Evolutionary conservation across 2,888 invertebrate genomes (phyloP), one percentile per base, ranked within the genome.

Genomic region (Agrochola litura): DNA sequence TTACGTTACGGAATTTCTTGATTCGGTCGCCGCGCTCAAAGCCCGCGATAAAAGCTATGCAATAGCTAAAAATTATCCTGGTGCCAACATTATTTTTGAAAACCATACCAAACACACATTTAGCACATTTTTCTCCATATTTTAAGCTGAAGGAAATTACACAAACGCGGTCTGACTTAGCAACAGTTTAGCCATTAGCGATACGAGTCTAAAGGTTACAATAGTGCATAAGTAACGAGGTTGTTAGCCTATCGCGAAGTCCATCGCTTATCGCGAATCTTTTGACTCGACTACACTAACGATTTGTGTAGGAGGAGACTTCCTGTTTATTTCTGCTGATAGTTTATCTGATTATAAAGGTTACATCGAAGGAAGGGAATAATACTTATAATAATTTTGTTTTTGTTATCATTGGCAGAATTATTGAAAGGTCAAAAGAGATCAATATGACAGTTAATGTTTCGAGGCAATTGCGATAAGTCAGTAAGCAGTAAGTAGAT

Each of bases 181-280:
- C 68, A 83, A 80, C 73, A 83, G 80, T 73, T 83, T 73, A 83
- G 80, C 82, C 80, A 77, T 83, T 81, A 81, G 72, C 49, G 73
- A 77, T 74, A 75, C 63, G 37, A 60, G 43, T 77, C 68, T 65
- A 72, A 81, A 81, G 74, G 73, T 77, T 77, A 71, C 58, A 60
- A 73, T 71, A 83, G 64, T 77, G 72, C 72, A 83, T 84, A 75
- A 83, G 84, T 78, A 77, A 78, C 78, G 68, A 81, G 78, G 71
- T 81, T 73, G 81, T 77, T 78, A 75, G 71, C 75, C 73, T 81
- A 84, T 84, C 84, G 63, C 61, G 10, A 22, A 58, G 54, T 60
- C 64, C 49, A 81, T 81, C 84, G 68, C 69, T 41, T 84, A 84
- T 84, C 84, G 72, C 30, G 46, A 37, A 81, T 77, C 81, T 75